Evolutionary conservation across 2,888 invertebrate genomes (phyloP).

Genomic region (Agriopis aurantiaria): DNA sequence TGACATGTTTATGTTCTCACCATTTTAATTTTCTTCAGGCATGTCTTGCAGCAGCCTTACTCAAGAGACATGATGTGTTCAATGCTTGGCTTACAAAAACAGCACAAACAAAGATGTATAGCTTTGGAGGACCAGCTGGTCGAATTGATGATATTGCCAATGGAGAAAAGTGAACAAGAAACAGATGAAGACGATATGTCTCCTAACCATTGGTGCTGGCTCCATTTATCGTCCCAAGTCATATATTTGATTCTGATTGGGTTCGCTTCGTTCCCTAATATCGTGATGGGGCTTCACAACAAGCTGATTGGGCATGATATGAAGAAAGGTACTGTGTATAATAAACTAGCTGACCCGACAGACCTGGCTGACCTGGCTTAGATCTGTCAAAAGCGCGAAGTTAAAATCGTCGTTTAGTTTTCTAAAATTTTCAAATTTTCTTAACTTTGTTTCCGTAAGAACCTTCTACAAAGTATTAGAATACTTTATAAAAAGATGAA

Average conservation of each 20-base stretch:
- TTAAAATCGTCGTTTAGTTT: no score
- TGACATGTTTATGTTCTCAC: no score
- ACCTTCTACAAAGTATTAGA: no score
- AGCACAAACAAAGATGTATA: slow-evolving; percentile 94
- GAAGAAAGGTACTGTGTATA: slow-evolving; percentile 86
- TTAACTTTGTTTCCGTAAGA: no score
- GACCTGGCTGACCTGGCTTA: no score
- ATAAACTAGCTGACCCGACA: no score
- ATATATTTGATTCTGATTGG: slow-evolving; percentile 98
- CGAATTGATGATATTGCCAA: slow-evolving; percentile 95
- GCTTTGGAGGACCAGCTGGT: slow-evolving; percentile 97
- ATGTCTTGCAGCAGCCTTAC: slow-evolving; percentile 97
- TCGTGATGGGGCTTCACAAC: slow-evolving; percentile 95
- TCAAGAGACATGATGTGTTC: slow-evolving; percentile 98
- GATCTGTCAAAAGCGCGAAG: no score
- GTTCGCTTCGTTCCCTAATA: slow-evolving; percentile 96
- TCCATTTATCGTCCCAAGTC: slow-evolving; percentile 96
- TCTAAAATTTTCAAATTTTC: no score
- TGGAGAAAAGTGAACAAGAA: slow-evolving; percentile 95
- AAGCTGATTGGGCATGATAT: slow-evolving; percentile 93
- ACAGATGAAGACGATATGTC: slow-evolving; percentile 87
- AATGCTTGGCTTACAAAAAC: slow-evolving; percentile 97
- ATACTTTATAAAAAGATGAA: no score
- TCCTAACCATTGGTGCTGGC: slow-evolving; percentile 94
- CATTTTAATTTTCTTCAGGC: slow-evolving; percentile 71